Evolutionary conservation across 2,113 vertebrate genomes (phyloP), one percentile per base, ranked within the genome.

Genomic region (Pardalotus punctatus): DNA sequence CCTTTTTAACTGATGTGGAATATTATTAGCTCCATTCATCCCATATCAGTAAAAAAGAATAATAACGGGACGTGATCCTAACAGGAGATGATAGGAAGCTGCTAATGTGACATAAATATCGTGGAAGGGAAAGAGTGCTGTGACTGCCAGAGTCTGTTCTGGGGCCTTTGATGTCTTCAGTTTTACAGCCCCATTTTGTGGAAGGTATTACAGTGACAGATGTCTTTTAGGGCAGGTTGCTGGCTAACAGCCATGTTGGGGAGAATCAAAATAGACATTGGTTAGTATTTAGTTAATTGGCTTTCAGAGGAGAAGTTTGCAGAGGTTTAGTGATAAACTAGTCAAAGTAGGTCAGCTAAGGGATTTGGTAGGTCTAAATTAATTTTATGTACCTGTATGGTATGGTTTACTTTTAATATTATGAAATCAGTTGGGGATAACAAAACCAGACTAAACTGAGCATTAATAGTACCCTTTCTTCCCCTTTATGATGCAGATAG

Each of bases 11-110:
- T 93, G 84, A 78, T 81, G 47, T 76, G 69, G 90, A 93, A 92
- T 88, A 61, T 73, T 94, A 47, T 80, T 78, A 81, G 74, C 78
- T 87, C 23, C 56, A 78, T 88, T 95, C 95, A 92, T 77, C 58
- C 40, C 36, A 0, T 62, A 64, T 92, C 92, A 86, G 69, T 56
- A 43, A 72, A 87, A 92, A 73, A 10, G 54, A 66, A 91, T 81
- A 77, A 88, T 73, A 93, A 79, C 66, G n/a, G 72, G 54, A 77
- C 70, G 36, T 92, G 85, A 90, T 90, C 38, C 73, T 95, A 93
- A 82, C 54, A 85, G 90, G 89, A 86, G 69, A n/a, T 72, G 91
- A 84, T 67, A 15, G 94, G 57, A 85, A 89, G 78, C 80, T 92
- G 85, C 48, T 76, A 35, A 90, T 85, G 76, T 65, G 79, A 85